Evolutionary conservation across 2,888 invertebrate genomes (phyloP).

Genomic region (Timema cristinae): DNA sequence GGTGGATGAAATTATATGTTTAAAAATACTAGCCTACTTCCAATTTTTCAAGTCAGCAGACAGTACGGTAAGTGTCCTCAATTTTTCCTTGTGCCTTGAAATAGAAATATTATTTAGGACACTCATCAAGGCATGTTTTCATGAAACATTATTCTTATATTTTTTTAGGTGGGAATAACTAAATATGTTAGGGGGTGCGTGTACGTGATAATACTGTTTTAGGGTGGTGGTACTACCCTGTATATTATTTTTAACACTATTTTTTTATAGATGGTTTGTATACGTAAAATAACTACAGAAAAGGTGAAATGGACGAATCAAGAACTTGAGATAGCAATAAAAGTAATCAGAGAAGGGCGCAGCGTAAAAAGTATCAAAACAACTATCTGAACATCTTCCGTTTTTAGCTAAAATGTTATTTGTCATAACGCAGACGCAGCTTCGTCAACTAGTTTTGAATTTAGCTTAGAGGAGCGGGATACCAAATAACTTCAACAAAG

Average conservation of each 20-base stretch:
- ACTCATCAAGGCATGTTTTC: no score
- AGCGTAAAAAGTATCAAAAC: slow-evolving; percentile 28
- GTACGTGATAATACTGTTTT: no score
- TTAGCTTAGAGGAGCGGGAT: slow-evolving; percentile 35
- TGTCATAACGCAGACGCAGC: slow-evolving; percentile 34
- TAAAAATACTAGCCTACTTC: no score
- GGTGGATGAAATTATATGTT: no score
- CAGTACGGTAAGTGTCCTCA: no score
- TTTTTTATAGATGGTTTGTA: not conserved
- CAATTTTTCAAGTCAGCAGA: no score
- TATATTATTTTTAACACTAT: not conserved
- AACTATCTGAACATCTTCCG: slow-evolving; percentile 31
- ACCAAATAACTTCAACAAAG: slow-evolving; percentile 35
- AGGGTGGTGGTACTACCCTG: no score
- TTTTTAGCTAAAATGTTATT: slow-evolving; percentile 33
- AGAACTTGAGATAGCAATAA: slow-evolving; percentile 9
- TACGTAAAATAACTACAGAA: not conserved
- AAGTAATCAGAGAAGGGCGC: not conserved
- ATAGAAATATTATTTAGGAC: no score
- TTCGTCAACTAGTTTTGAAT: slow-evolving; percentile 34
- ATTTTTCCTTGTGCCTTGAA: no score
- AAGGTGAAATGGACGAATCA: slow-evolving; percentile 11
- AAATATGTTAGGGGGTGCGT: no score
- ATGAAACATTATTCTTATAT: no score
- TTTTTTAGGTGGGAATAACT: no score